Evolutionary conservation across 2,797 vertebrate genomes (phyloP), one percentile per base, ranked within the genome.

Genomic region (Novumbra hubbsi): DNA sequence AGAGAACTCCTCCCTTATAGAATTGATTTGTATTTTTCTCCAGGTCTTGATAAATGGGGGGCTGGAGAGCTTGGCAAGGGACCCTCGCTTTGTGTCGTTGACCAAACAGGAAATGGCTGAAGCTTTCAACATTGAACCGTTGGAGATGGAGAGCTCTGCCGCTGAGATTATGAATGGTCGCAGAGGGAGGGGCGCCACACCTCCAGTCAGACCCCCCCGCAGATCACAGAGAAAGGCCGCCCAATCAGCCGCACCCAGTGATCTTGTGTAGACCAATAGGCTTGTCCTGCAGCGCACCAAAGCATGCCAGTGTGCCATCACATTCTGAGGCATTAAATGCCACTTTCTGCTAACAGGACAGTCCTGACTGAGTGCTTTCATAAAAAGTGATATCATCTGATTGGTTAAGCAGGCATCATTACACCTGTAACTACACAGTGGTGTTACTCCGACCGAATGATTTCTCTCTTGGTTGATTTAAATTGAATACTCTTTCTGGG

Each of bases 31-130:
- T 50, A 72, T 68, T 27, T 24, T 16, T 28, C 66, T 17, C 41
- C 72, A 96, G 95, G 90, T 93, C 82, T 87, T 94, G 80, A 76
- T 83, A 64, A 89, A 82, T 0, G 88, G 89, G 3, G 92, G 92
- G 70, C 81, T 93, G 14, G 52, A n/a, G 0, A 55, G 75, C 72
- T 84, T 94, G 82, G 90, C 91, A 0, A 62, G 0, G 0, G 90
- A 95, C 72, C 72, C 82, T 0, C 67, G 57, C 1, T 94, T 94
- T 0, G 0, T 93, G 21, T 65, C 68, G 0, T 73, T 88, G 38
- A 88, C 90, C 0, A 90, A 90, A 85, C 76, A 77, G 0, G 92
- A 94, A 76, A 86, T 92, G 84, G 87, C 80, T 0, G 88, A 89
- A 71, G 89, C 90, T 70, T 90, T 92, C 76, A 85, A 83, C 65